Conservation (phyloP, 2,113 vertebrate species). For the Mobula hypostoma region DNA sequence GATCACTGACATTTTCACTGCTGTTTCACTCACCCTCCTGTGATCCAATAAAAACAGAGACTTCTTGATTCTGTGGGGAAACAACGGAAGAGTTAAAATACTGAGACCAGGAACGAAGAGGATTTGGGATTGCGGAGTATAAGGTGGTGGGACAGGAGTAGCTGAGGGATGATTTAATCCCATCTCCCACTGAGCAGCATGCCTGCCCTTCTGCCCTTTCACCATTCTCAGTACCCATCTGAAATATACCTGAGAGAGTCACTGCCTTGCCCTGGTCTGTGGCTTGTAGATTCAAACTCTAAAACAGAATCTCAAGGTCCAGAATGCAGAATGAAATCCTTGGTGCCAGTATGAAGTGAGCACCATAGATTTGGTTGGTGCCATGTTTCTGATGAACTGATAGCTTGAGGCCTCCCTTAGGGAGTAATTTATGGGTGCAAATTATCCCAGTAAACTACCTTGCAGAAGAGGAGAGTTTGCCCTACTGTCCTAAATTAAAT, state of each 20-base stretch:
- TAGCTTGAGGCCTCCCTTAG: background rate
- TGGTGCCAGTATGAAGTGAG: too few relatives aligned
- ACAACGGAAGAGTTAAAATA: background rate
- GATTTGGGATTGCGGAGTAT: background rate
- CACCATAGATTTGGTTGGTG: too few relatives aligned
- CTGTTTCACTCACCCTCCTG: constrained; percentile 17
- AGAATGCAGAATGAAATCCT: too few relatives aligned
- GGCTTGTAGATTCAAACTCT: too few relatives aligned
- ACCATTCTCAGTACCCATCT: background rate
- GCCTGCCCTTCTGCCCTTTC: background rate
- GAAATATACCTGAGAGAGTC: too few relatives aligned
- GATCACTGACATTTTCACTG: background rate
- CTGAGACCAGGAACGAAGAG: background rate
- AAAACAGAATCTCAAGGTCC: too few relatives aligned
- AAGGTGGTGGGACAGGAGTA: too few relatives aligned
- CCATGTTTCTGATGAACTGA: background rate
- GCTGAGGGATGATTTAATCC: background rate
- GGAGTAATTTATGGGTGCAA: background rate
- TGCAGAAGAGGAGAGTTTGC: background rate
- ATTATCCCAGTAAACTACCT: background rate
- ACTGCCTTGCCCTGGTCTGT: too few relatives aligned
- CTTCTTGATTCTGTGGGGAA: constrained; percentile 24
- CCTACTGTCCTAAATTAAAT: background rate
- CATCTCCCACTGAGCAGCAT: background rate
- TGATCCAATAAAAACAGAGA: constrained; percentile 14